A percentile compares a stretch with the other conserved stretches of the same genome.
Evolutionary conservation across 1,140 invertebrate genomes (phyloP).

Genomic region (Pinna nobilis): DNA sequence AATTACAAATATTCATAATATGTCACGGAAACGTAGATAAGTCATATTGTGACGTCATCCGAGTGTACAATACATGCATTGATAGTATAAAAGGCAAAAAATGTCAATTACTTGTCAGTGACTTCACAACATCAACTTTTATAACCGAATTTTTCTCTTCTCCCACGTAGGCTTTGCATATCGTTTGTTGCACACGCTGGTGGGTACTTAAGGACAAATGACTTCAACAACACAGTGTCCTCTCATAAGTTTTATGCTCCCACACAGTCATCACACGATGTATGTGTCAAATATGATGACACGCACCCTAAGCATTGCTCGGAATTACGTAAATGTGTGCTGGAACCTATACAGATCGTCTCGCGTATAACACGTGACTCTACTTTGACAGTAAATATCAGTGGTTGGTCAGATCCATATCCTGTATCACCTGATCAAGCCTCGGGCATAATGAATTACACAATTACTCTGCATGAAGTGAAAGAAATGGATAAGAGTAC

Average conservation of each 20-base stretch:
- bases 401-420: constrained; percentile 26
- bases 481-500: constrained; percentile 21
- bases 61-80: too few relatives aligned
- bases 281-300: constrained; percentile 25
- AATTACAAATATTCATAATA: too few relatives aligned
- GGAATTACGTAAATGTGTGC: not conserved
- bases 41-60: too few relatives aligned
- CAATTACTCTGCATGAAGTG: constrained; percentile 31
- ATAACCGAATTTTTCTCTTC: not conserved
- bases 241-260: not conserved
- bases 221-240: not conserved
- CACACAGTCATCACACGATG: not conserved
- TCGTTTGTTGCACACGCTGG: not conserved
- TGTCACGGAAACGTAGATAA: too few relatives aligned
- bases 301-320: constrained; percentile 27
- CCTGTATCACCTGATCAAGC: constrained; percentile 13
- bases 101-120: too few relatives aligned
- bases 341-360: constrained; percentile 3
- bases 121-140: too few relatives aligned
- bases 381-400: not conserved
- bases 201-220: constrained; percentile 11
- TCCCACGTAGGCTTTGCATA: constrained; percentile 14
- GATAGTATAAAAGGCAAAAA: too few relatives aligned
- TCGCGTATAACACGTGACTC: constrained; percentile 7
- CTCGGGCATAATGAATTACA: constrained; percentile 22